Conservation (phyloP, 2,888 invertebrate genomes). For the Lasioglossum figueresi region DNA sequence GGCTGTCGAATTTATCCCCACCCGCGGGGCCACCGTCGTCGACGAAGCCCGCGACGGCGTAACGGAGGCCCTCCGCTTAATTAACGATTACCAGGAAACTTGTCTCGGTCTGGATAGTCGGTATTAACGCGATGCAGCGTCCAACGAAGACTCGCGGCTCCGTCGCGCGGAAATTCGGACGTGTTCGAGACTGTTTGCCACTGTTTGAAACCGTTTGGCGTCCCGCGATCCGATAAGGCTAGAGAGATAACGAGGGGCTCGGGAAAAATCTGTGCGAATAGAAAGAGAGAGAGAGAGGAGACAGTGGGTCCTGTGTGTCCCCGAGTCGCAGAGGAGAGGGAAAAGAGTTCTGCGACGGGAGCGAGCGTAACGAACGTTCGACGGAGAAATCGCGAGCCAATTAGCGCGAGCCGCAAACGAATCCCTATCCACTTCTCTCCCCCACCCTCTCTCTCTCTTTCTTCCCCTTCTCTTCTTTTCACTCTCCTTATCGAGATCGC, state of each 20-base stretch:
- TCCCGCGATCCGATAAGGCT: conserved; percentile 36
- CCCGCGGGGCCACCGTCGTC: neutral
- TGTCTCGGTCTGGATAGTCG: conserved; percentile 74
- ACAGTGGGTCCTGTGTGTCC: conserved; percentile 57
- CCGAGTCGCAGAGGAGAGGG: conserved; percentile 39
- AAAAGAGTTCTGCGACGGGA: conserved; percentile 44
- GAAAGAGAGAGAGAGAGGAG: neutral
- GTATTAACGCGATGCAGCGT: neutral
- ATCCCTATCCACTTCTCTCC: conserved; percentile 41
- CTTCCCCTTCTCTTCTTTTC: conserved; percentile 18
- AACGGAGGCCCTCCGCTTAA: conserved; percentile 79
- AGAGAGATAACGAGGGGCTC: conserved; percentile 30
- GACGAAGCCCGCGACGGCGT: conserved; percentile 42
- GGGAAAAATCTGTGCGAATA: neutral
- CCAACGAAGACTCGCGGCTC: neutral
- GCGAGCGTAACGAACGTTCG: conserved; percentile 57
- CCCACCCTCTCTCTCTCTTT: neutral
- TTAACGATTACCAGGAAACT: conserved; percentile 83
- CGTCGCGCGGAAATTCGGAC: conserved; percentile 4
- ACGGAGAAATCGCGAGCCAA: conserved; percentile 61
- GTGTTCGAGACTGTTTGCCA: neutral
- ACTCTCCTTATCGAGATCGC: conserved; percentile 42
- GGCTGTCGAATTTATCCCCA: conserved; percentile 61
- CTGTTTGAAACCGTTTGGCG: conserved; percentile 1
- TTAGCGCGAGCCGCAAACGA: conserved; percentile 63